phyloP scores from a whole-genome alignment of 2,888 invertebrate species.

The Stramonita haemastoma region DNA sequence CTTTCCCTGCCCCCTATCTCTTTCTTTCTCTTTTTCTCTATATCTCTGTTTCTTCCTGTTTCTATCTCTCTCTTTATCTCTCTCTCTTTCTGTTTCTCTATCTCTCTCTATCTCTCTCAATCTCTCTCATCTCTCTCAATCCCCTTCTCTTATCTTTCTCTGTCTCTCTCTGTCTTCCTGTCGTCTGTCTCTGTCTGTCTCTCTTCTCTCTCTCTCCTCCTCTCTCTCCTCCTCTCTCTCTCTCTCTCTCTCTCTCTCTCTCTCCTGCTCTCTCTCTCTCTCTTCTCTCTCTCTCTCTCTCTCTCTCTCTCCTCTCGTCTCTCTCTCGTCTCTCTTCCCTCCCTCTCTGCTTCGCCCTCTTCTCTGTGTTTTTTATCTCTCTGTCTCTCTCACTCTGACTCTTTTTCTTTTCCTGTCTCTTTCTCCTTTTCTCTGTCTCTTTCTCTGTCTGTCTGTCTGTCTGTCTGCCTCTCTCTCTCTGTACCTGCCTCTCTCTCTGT shows the following conservation, averaged over 20 bases:
- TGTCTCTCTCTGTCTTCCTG: neutral
- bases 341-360: neutral
- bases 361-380: no score
- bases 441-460: no score
- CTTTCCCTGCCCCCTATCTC: no score
- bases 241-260: slow-evolving; percentile 10
- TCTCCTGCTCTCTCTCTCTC: slow-evolving; percentile 16
- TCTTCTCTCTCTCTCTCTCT: slow-evolving; percentile 12
- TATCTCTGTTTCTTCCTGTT: no score
- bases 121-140: neutral
- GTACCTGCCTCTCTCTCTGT: no score
- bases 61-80: no score
- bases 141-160: neutral
- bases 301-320: neutral
- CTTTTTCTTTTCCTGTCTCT: no score
- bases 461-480: no score
- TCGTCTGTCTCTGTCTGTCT: neutral
- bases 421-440: no score
- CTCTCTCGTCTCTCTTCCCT: neutral
- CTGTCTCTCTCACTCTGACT: no score
- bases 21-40: no score
- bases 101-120: neutral
- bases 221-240: neutral
- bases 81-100: no score
- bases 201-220: neutral